Base-by-base conservation (phyloP, 2,797 vertebrate species). In the Saxicola maurus region DNA sequence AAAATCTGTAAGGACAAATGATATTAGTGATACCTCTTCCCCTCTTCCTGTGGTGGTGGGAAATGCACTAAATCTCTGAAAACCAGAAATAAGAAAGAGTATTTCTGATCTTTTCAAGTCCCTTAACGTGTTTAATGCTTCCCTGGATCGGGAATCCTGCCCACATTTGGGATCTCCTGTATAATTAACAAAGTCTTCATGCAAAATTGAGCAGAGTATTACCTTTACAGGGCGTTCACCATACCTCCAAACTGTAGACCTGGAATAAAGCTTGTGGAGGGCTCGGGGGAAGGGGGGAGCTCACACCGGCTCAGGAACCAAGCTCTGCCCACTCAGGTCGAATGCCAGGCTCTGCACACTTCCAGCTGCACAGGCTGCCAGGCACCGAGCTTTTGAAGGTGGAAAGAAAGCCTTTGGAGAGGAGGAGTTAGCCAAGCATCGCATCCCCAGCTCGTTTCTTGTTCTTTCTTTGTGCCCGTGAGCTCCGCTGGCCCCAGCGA, bases 341-440 rank as follows among this genome's bases (percentile, higher is more conserved):
- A 67, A 55, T 5, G 17, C n/a, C 75, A 64, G 68, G 65, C 64
- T 60, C 69, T 80, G 52, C 57, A 24, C 24, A 19, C 12, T 35
- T 25, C 30, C 40, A 27, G 1, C 30, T 59, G 55, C 67, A 19
- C 28, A 24, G 56, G n/a, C n/a, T n/a, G 23, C 35, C 55, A 18
- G 51, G 37, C 57, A 53, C 30, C 6, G 5, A 30, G 20, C 60
- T 77, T 27, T 10, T 8, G 30, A 24, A 73, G 28, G 21, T 2
- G 40, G n/a, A 62, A 45, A 76, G 23, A 55, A 62, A 76, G 30
- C 48, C 56, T 73, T 48, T 45, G 40, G 78, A 88, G 67, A 86
- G 81, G 62, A 88, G 67, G 64, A 52, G 60, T 46, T 49, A 81
- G 40, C 31, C 56, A 55, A 48, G 57, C 27, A 31, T 33, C 60